Evolutionary conservation across 2,113 vertebrate species (phyloP).

Genomic region (Halcyon senegalensis): DNA sequence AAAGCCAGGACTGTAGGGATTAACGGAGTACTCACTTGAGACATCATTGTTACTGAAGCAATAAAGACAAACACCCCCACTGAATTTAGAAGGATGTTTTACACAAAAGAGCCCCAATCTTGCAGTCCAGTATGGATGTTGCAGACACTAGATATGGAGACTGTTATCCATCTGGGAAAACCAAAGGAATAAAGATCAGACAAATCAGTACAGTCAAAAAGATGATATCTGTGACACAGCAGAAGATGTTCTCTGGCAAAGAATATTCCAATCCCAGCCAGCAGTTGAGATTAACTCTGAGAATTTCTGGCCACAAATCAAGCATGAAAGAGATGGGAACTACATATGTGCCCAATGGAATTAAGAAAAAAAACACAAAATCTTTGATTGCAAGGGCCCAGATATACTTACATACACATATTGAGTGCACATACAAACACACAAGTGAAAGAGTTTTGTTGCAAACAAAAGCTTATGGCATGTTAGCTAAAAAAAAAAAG

Average conservation of each 20-base stretch:
- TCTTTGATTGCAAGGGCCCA: not conserved
- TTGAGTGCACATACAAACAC: not conserved
- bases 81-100: not conserved
- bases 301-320: slow-evolving; percentile 44
- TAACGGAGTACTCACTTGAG: not conserved
- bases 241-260: slow-evolving; percentile 49
- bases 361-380: accelerated
- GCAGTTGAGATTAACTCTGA: slow-evolving; percentile 42
- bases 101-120: not conserved
- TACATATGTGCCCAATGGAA: not conserved
- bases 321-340: not conserved
- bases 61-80: not conserved
- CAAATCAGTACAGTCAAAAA: slow-evolving; percentile 34
- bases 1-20: not conserved
- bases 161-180: not conserved
- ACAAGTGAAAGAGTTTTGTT: not conserved
- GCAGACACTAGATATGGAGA: not conserved
- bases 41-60: not conserved
- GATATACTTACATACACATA: not conserved
- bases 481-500: not conserved
- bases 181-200: not conserved
- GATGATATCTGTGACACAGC: slow-evolving; percentile 40
- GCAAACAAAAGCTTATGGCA: not conserved
- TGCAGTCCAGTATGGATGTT: not conserved
- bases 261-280: not conserved